phyloP scores from a whole-genome alignment of 2,797 vertebrate species.

The Garrulus glandarius region DNA sequence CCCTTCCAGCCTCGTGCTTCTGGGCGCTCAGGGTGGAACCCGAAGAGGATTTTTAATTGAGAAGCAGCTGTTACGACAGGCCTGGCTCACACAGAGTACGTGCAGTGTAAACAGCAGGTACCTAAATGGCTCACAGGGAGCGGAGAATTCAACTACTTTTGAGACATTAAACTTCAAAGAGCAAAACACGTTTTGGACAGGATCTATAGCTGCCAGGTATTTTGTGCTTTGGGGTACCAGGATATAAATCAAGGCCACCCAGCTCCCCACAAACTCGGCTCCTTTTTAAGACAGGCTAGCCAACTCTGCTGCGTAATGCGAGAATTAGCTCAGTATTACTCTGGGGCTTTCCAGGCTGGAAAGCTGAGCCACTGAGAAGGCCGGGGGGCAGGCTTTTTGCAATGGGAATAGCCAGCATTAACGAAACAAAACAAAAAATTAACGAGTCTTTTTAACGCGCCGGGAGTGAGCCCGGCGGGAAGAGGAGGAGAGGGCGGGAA shows the following conservation, averaged over 20 bases:
- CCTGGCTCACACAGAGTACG: fast-evolving
- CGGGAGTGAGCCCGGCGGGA: not conserved
- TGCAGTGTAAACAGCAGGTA: fast-evolving
- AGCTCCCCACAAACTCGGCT: not conserved
- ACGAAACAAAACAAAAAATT: not conserved
- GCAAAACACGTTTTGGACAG: not conserved
- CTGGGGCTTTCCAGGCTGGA: not conserved
- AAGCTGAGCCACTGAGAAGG: not conserved
- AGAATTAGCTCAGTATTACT: not conserved
- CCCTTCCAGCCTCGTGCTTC: not conserved
- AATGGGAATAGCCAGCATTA: not conserved
- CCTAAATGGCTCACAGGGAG: fast-evolving
- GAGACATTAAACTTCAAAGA: not conserved
- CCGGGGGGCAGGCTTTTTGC: not conserved
- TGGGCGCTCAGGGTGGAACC: not conserved
- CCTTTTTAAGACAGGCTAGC: not conserved
- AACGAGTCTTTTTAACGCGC: not conserved
- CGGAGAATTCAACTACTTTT: no score
- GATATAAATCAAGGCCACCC: not conserved
- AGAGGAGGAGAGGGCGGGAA: not conserved
- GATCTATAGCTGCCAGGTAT: not conserved
- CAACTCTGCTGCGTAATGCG: not conserved
- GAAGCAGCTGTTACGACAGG: not conserved
- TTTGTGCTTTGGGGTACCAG: not conserved
- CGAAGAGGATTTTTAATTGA: fast-evolving